A percentile compares a stretch with the other conserved stretches of the same genome.
phyloP scores from a whole-genome alignment of 2,888 invertebrate genomes.

The Cephus pygmeus region DNA sequence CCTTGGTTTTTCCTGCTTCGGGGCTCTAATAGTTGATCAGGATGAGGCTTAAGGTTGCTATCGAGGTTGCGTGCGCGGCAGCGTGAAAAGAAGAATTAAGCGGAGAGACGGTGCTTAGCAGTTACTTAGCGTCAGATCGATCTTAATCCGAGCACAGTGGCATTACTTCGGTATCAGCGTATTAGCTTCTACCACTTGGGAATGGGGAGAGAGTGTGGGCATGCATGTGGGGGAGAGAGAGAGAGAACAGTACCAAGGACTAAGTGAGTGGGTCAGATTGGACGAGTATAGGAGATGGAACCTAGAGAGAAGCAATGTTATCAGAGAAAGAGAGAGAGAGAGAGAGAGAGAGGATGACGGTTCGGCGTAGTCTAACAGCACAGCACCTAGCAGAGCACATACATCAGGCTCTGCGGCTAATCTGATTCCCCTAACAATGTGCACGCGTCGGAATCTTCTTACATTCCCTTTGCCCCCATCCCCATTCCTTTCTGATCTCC shows the following conservation, averaged over 20 bases:
- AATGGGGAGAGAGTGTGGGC: conserved; percentile 1
- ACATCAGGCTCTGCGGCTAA: conserved; percentile 64
- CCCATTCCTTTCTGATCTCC: conserved; percentile 10
- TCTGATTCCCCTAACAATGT: conserved; percentile 66
- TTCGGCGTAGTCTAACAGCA: conserved; percentile 8
- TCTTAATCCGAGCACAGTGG: conserved; percentile 57
- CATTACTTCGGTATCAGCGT: conserved; percentile 43
- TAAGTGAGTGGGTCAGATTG: background rate
- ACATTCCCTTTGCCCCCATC: conserved; percentile 43
- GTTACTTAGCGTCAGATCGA: conserved; percentile 55
- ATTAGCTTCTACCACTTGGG: conserved; percentile 44
- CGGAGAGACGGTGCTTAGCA: conserved; percentile 35
- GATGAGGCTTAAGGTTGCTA: background rate
- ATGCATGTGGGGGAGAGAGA: conserved; percentile 24
- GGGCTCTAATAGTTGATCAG: background rate
- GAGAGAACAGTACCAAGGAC: background rate
- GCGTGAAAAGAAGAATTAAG: conserved; percentile 40
- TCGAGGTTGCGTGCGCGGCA: conserved; percentile 32
- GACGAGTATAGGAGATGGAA: background rate
- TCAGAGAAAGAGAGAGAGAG: background rate
- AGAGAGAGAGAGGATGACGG: conserved; percentile 19
- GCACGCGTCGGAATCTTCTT: conserved; percentile 67
- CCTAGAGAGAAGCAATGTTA: background rate
- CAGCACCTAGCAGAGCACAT: conserved; percentile 44
- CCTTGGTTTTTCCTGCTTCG: background rate